These are phyloP conservation scores for Bos indicus DNA, from an alignment of 2,113 vertebrate species.

Conservation along the genomic window DNA sequence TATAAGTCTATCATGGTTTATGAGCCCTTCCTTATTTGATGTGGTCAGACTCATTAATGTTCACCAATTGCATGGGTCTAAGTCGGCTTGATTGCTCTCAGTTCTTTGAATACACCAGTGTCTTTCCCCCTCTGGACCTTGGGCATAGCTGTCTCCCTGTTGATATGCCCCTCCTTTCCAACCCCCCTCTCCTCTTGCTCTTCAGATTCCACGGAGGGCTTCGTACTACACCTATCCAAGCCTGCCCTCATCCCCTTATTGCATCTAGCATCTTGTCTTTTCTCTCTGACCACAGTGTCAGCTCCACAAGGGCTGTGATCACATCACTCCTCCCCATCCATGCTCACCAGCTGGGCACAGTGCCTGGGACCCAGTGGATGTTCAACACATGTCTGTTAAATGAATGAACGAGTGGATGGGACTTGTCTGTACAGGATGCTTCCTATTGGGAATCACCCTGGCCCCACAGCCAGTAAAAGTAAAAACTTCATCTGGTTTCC, in stretches of 20 bases:
- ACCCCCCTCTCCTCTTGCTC: neutral
- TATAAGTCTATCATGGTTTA: neutral
- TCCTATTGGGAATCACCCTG: neutral
- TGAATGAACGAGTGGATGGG: neutral
- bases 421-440: conserved; percentile 2
- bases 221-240: neutral
- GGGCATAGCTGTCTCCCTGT: neutral
- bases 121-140: neutral
- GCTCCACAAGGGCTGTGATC: fast-evolving
- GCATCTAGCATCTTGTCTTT: neutral
- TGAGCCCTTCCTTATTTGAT: neutral
- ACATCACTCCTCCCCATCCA: neutral
- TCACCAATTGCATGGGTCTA: neutral
- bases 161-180: fast-evolving
- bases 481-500: conserved; percentile 68
- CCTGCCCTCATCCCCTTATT: fast-evolving
- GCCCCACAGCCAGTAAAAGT: conserved; percentile 60
- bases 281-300: neutral
- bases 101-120: neutral
- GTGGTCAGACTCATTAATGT: neutral
- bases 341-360: neutral
- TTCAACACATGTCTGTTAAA: neutral
- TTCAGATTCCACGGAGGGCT: neutral
- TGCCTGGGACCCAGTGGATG: neutral
- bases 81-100: neutral